Conservation (phyloP, 2,113 vertebrate genomes). For the Carlito syrichta region DNA sequence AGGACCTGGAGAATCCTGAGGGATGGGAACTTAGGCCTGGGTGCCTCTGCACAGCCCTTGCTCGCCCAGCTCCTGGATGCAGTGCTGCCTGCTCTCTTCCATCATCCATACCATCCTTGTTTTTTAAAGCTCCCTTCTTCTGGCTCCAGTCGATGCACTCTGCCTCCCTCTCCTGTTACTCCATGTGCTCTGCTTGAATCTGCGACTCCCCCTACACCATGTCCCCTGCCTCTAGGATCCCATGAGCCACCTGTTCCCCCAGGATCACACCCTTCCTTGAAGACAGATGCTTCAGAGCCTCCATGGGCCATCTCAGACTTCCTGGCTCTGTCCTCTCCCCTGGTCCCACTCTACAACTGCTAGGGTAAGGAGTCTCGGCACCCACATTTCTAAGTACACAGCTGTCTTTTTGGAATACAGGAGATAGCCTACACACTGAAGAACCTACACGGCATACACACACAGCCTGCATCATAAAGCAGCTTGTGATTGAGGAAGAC, state of each 20-base stretch:
- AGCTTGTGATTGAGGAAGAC: neutral
- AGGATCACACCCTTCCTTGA: neutral
- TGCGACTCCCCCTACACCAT: too few species aligned
- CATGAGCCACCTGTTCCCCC: accelerated
- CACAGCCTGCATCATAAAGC: too few species aligned
- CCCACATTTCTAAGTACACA: too few species aligned
- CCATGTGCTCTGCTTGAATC: accelerated
- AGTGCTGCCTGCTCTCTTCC: too few species aligned
- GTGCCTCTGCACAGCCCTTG: neutral
- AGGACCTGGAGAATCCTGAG: neutral
- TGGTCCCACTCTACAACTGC: accelerated
- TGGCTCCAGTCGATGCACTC: accelerated
- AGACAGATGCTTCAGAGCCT: too few species aligned
- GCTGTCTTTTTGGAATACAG: too few species aligned
- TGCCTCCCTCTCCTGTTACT: neutral
- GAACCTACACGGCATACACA: too few species aligned
- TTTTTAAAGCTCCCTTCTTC: neutral
- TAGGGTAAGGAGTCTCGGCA: too few species aligned
- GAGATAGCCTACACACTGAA: too few species aligned
- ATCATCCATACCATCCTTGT: accelerated
- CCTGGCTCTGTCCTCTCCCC: neutral
- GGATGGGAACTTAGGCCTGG: neutral
- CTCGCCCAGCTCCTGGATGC: accelerated
- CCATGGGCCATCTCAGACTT: too few species aligned
- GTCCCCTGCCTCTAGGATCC: neutral